A percentile compares a stretch with the other conserved stretches of the same genome.
phyloP scores from a whole-genome alignment of 1,140 invertebrate genomes.

The Apocrypta bakeri region DNA sequence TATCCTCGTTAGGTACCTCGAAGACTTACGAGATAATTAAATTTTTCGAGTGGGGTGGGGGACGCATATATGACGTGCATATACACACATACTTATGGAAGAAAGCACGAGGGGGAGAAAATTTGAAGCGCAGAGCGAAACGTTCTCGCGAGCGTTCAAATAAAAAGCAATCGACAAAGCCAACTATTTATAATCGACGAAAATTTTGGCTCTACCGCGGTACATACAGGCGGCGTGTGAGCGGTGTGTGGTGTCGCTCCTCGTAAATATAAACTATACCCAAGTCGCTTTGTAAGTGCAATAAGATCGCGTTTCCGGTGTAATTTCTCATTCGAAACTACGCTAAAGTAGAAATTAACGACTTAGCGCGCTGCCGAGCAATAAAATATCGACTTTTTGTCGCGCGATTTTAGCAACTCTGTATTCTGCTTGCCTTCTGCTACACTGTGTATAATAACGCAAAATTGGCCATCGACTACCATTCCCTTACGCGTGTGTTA shows the following conservation, averaged over 20 bases:
- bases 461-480: slow-evolving; percentile 1
- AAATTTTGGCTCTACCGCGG: slow-evolving; percentile 35
- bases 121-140: no score
- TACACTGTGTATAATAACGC: neutral
- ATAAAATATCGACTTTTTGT: neutral
- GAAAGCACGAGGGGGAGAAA: neutral
- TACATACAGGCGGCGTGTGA: slow-evolving; percentile 39
- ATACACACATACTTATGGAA: no score
- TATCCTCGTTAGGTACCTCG: no score
- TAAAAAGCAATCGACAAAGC: slow-evolving; percentile 68
- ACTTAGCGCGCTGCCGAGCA: neutral
- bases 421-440: neutral
- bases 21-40: neutral
- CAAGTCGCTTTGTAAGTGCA: slow-evolving; percentile 43
- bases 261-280: slow-evolving; percentile 44
- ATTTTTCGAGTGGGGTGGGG: no score
- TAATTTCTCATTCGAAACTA: slow-evolving; percentile 42
- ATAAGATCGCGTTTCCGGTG: slow-evolving; percentile 48
- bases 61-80: no score
- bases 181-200: slow-evolving; percentile 71
- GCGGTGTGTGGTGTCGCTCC: slow-evolving; percentile 50
- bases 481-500: neutral
- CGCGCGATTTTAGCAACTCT: neutral
- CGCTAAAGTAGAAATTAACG: slow-evolving; percentile 39
- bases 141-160: slow-evolving; percentile 28